phyloP scores from a whole-genome alignment of 2,113 vertebrate genomes.

The Maccullochella peelii region DNA sequence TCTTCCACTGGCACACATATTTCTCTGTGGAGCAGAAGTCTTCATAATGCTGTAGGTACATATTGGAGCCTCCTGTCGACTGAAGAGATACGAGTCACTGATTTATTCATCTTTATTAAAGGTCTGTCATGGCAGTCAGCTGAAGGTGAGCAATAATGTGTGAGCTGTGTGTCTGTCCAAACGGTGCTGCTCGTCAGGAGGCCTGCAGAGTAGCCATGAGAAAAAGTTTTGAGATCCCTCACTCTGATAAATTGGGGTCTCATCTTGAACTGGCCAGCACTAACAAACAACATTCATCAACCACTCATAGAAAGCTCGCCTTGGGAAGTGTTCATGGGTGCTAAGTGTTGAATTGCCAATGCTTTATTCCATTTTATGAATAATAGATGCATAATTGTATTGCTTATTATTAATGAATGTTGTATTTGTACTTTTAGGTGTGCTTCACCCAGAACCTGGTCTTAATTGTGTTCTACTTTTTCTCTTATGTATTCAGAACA shows the following conservation, averaged over 20 bases:
- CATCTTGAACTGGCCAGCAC: slow-evolving; percentile 17
- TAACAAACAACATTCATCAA: slow-evolving; percentile 71
- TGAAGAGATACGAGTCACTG: neutral
- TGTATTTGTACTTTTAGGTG: slow-evolving; percentile 25
- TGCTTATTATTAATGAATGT: slow-evolving; percentile 59
- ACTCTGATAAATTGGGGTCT: slow-evolving; percentile 61
- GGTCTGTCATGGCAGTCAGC: neutral
- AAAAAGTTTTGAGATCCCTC: slow-evolving; percentile 39
- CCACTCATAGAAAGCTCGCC: slow-evolving; percentile 24
- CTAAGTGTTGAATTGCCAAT: slow-evolving; percentile 13
- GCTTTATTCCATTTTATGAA: slow-evolving; percentile 51
- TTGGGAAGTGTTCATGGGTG: slow-evolving; percentile 34
- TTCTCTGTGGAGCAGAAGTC: neutral
- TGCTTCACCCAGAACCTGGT: slow-evolving; percentile 1
- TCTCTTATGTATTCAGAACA: slow-evolving; percentile 9
- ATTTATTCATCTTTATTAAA: neutral
- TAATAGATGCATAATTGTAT: slow-evolving; percentile 60
- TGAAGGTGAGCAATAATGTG: slow-evolving; percentile 9
- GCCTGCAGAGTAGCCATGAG: neutral
- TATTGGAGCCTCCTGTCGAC: neutral
- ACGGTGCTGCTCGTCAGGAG: slow-evolving; percentile 24
- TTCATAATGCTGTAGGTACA: neutral
- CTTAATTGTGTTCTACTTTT: slow-evolving; percentile 34
- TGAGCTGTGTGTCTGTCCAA: slow-evolving; percentile 10
- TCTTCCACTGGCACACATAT: neutral